A percentile compares a stretch with the other conserved stretches of the same genome.
Conservation (phyloP, 2,113 vertebrate genomes). For the Bubalus kerabau region DNA sequence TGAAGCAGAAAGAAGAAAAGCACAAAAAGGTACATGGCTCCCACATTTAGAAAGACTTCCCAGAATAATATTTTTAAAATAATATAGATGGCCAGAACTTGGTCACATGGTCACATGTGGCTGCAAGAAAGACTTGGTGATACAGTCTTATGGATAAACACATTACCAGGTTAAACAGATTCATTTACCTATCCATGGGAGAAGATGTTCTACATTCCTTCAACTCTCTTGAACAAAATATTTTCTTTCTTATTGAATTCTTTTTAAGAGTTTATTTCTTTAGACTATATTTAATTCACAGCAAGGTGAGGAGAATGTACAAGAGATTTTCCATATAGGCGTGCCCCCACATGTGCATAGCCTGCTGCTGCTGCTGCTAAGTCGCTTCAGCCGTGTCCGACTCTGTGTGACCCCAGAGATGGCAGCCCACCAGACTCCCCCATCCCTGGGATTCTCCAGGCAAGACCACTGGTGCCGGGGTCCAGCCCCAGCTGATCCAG, state of each 20-base stretch:
- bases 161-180: not conserved
- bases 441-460: no score
- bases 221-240: not conserved
- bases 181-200: not conserved
- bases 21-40: fast-evolving
- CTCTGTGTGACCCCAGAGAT: no score
- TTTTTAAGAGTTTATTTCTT: not conserved
- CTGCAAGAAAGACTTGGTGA: not conserved
- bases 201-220: not conserved
- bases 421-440: no score
- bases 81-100: not conserved
- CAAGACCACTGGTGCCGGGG: no score
- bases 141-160: not conserved
- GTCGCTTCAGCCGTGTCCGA: no score
- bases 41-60: not conserved
- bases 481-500: no score
- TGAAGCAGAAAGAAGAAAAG: not conserved
- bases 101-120: not conserved
- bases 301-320: not conserved
- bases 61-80: not conserved
- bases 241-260: not conserved
- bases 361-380: not conserved
- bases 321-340: not conserved
- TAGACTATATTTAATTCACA: not conserved
- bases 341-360: not conserved